Percentiles rank a stretch among this genome's conserved stretches.
phyloP scores from a whole-genome alignment of 2,888 invertebrate species.

The Caenorhabditis uteleia region DNA sequence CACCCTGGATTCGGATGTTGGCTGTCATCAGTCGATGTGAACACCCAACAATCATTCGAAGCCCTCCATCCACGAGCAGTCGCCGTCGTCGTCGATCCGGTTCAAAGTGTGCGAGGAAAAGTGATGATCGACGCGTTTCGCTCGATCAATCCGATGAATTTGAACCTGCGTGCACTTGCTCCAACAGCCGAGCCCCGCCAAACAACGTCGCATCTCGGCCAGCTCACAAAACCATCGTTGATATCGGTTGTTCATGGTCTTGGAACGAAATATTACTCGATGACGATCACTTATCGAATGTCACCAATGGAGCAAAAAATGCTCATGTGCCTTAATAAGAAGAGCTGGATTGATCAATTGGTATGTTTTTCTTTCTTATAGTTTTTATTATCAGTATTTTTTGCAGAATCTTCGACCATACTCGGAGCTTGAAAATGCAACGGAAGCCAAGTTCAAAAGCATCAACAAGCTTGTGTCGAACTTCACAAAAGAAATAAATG shows the following conservation, averaged over 20 bases:
- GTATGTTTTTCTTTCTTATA: neutral
- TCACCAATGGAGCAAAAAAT: slow-evolving; percentile 55
- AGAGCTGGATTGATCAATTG: slow-evolving; percentile 56
- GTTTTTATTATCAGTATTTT: neutral
- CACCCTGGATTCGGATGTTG: slow-evolving; percentile 99
- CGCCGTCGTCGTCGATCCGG: slow-evolving; percentile 98
- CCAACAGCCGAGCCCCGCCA: slow-evolving; percentile 58
- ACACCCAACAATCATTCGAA: slow-evolving; percentile 63
- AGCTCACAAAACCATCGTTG: slow-evolving; percentile 42
- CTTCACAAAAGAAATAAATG: slow-evolving; percentile 48
- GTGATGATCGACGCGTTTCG: slow-evolving; percentile 61
- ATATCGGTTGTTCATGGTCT: slow-evolving; percentile 54
- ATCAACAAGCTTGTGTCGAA: slow-evolving; percentile 50
- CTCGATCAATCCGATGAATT: slow-evolving; percentile 44
- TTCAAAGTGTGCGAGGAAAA: slow-evolving; percentile 94
- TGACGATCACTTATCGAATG: slow-evolving; percentile 52
- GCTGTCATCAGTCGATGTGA: slow-evolving; percentile 90
- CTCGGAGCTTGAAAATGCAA: slow-evolving; percentile 31
- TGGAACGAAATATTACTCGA: slow-evolving; percentile 55
- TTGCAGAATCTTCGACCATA: slow-evolving; percentile 13
- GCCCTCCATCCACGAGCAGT: slow-evolving; percentile 96
- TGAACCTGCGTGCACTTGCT: slow-evolving; percentile 39
- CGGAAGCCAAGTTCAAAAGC: slow-evolving; percentile 37
- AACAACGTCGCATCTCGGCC: slow-evolving; percentile 46
- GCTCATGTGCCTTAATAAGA: slow-evolving; percentile 55